Conservation (phyloP, 2,797 vertebrate genomes). For the Vipera ursinii region DNA sequence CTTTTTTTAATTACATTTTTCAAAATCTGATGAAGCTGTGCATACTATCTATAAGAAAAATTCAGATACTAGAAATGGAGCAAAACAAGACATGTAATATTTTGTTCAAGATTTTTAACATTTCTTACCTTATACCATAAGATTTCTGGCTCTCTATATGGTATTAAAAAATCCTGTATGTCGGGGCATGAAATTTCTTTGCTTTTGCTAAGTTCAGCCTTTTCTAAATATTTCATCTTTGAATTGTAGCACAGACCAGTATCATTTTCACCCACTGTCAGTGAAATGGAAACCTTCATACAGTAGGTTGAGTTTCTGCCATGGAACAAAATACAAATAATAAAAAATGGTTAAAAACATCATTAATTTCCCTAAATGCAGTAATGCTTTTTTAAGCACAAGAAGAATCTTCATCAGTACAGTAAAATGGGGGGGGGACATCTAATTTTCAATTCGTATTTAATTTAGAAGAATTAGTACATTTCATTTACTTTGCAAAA, state of each 20-base stretch:
- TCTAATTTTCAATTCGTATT: not conserved
- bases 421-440: not conserved
- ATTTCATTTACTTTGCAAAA: not conserved
- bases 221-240: conserved; percentile 96
- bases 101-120: conserved; percentile 22
- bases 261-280: conserved; percentile 95
- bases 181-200: conserved; percentile 93
- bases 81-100: conserved; percentile 21
- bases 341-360: conserved; percentile 54
- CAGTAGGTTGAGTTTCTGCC: conserved; percentile 97
- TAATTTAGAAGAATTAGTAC: not conserved
- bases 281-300: conserved; percentile 98
- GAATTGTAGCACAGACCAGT: conserved; percentile 97
- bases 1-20: conserved; percentile 1
- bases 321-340: conserved; percentile 43
- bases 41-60: not conserved
- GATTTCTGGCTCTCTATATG: conserved; percentile 87
- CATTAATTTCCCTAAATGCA: not conserved
- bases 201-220: conserved; percentile 96
- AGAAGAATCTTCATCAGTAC: not conserved
- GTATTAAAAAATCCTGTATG: conserved; percentile 90
- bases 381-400: not conserved
- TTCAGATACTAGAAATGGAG: conserved; percentile 13
- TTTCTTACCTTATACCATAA: conserved; percentile 95
- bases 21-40: not conserved